A percentile compares a stretch with the other conserved stretches of the same genome.
Evolutionary conservation across 2,888 invertebrate genomes (phyloP).

Genomic region (Melieria omissa): DNA sequence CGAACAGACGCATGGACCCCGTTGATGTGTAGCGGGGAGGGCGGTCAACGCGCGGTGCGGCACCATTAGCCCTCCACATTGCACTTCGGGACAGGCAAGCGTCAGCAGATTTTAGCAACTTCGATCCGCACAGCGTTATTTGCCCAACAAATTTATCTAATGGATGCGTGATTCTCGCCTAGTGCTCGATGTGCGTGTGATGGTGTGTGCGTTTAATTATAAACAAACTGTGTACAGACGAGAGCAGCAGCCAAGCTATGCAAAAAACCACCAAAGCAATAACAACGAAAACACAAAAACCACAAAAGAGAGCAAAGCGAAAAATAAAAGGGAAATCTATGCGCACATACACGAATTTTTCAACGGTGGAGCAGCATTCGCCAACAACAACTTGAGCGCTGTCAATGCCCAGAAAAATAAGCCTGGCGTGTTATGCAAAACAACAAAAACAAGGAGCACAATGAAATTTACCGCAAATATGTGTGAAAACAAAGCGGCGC

Average conservation of each 20-base stretch:
- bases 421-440: slow-evolving; percentile 15
- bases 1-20: background rate
- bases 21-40: background rate
- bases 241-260: background rate
- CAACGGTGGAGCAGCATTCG: background rate
- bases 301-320: background rate
- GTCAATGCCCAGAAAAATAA: slow-evolving; percentile 11
- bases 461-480: background rate
- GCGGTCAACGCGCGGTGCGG: background rate
- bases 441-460: background rate
- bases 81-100: too few species aligned
- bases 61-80: too few species aligned
- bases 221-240: slow-evolving; percentile 3
- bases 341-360: background rate
- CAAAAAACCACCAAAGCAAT: background rate
- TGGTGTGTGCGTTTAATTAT: slow-evolving; percentile 19
- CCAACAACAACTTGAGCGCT: background rate
- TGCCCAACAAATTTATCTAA: too few species aligned
- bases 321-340: background rate
- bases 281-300: background rate
- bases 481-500: background rate
- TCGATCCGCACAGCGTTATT: too few species aligned
- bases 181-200: background rate
- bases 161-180: too few species aligned
- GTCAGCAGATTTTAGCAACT: too few species aligned